Conservation (phyloP, 2,113 vertebrate genomes). For the Craseonycteris thonglongyai region DNA sequence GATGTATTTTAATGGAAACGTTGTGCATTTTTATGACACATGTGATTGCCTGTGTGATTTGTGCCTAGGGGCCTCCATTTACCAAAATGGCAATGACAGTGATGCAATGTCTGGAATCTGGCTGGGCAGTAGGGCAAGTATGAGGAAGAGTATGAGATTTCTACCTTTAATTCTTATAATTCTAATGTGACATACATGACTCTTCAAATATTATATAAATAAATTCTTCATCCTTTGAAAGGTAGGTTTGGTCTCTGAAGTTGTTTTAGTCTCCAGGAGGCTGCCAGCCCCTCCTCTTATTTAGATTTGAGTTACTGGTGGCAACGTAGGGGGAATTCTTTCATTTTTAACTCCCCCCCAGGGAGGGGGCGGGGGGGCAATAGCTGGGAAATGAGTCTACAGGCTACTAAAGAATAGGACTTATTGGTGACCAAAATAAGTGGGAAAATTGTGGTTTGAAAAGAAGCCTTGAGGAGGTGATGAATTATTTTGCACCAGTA, state of each 20-base stretch:
- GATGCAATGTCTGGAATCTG: background rate
- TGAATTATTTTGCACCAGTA: slow-evolving; percentile 22
- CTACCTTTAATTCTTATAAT: slow-evolving; percentile 27
- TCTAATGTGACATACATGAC: slow-evolving; percentile 43
- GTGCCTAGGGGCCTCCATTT: slow-evolving; percentile 26
- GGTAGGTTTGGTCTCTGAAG: slow-evolving; percentile 48
- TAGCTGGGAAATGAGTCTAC: slow-evolving; percentile 21
- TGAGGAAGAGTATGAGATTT: slow-evolving; percentile 13
- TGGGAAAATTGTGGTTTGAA: slow-evolving; percentile 32
- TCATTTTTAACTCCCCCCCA: slow-evolving; percentile 44
- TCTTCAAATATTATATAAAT: slow-evolving; percentile 52
- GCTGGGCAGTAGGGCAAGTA: slow-evolving; percentile 6
- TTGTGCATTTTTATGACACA: background rate
- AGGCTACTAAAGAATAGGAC: slow-evolving; percentile 7
- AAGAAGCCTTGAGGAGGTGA: background rate
- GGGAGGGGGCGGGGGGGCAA: slow-evolving; percentile 18
- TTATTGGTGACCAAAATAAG: slow-evolving; percentile 48
- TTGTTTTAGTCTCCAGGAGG: slow-evolving; percentile 55
- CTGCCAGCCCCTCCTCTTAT: slow-evolving; percentile 16
- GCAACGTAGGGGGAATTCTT: slow-evolving; percentile 4
- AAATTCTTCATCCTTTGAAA: slow-evolving; percentile 46
- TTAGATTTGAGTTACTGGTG: slow-evolving; percentile 40
- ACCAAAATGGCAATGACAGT: slow-evolving; percentile 17
- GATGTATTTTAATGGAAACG: slow-evolving; percentile 36
- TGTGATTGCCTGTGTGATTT: slow-evolving; percentile 39